Evolutionary conservation across 2,113 vertebrate genomes (phyloP), one percentile per base, ranked within the genome.

Genomic region (Pseudolaguvia tuberculata): DNA sequence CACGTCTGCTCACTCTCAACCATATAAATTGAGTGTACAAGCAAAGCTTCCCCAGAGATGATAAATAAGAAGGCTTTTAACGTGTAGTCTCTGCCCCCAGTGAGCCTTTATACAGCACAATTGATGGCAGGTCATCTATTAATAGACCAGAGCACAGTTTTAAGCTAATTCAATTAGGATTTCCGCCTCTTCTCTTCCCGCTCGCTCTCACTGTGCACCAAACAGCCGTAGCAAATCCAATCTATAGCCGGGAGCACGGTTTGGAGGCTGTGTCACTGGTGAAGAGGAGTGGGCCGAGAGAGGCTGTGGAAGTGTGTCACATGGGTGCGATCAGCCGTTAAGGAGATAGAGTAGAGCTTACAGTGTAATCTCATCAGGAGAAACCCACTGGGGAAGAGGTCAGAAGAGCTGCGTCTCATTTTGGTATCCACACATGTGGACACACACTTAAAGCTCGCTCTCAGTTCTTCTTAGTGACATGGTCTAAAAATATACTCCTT

Each of bases 161-260:
- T 85, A 88, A 87, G 86, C 85, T 87, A 89, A 91, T 91, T 91
- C 87, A 89, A 91, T 91, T 90, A 89, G 86, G 86, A 88, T 89
- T 86, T 88, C 85, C 84, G 83, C 86, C 84, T 89, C 86, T 88
- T 89, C 88, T 86, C 85, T 85, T 86, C 82, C 74, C 14, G 27
- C 47, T 75, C 25, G 27, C 74, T 67, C 66, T 77, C 35, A 74
- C 80, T 69, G 66, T 62, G 63, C 62, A 51, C 81, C 81, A 86
- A 89, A 88, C 86, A 85, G 81, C 83, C 83, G 79, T 85, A 84
- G 87, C 85, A 89, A 90, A 90, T 91, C 87, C 86, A 87, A 90
- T 91, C 83, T 83, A 81, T 83, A 79, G 70, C 72, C 71, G 66
- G 70, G 73, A 23, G 78, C 31, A 15, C 20, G 11, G 70, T 68